A percentile compares a stretch with the other conserved stretches of the same genome.
These are phyloP conservation scores for Pristionchus arcanus DNA, from an alignment of 2,888 invertebrate species.

Conservation along the genomic window DNA sequence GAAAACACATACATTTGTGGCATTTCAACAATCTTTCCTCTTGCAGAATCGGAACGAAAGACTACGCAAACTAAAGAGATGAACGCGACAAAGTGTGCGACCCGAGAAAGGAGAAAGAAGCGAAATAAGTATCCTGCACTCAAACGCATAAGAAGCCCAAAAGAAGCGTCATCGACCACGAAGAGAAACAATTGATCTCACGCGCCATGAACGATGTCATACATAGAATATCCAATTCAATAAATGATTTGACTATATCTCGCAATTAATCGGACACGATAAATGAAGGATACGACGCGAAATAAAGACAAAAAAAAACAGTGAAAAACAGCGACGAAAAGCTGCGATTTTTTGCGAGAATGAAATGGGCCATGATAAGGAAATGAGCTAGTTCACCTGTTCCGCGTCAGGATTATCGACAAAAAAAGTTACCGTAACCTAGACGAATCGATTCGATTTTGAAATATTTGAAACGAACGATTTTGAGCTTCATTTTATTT, in stretches of 20 bases:
- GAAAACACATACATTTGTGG: not conserved
- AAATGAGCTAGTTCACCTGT: not conserved
- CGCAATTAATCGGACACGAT: not conserved
- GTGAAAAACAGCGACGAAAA: not conserved
- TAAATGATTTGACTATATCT: not conserved
- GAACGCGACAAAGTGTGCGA: not conserved
- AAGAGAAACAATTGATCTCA: constrained; percentile 41
- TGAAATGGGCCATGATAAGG: not conserved
- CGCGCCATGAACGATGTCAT: constrained; percentile 2
- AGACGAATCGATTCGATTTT: not conserved
- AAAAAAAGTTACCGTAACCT: not conserved
- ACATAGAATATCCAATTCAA: constrained; percentile 4
- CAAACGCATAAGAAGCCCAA: not conserved
- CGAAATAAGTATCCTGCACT: not conserved
- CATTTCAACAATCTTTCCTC: constrained; percentile 13
- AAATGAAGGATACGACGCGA: not conserved
- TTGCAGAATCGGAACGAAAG: constrained; percentile 35
- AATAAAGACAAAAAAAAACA: not conserved
- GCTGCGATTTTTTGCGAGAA: not conserved
- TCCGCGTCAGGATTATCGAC: not conserved
- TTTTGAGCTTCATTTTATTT: not conserved
- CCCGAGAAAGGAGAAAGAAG: not conserved
- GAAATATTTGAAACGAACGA: not conserved
- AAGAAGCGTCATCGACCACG: constrained; percentile 3
- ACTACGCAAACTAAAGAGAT: constrained; percentile 34